Percentiles rank a stretch among this genome's conserved stretches.
Evolutionary conservation across 2,797 vertebrate species (phyloP).

Genomic region (Intellagama lesueurii): DNA sequence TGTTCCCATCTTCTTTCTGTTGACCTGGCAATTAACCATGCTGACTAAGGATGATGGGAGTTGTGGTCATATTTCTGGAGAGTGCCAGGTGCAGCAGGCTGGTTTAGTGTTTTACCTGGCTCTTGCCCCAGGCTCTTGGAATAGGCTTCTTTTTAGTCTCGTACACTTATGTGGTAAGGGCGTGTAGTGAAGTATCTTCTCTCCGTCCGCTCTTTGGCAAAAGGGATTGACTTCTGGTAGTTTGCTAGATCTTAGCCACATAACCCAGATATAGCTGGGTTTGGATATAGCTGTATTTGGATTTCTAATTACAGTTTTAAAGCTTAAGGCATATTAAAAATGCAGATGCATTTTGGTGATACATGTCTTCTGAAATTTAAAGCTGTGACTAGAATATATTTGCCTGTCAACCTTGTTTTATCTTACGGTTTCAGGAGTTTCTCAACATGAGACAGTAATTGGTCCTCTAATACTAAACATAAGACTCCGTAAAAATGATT

Average conservation of each 20-base stretch:
- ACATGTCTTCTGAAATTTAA: neutral
- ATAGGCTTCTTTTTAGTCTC: neutral
- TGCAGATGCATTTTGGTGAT: neutral
- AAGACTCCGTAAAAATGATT: neutral
- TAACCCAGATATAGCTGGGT: too few relatives aligned
- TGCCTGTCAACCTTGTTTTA: slow-evolving; percentile 2
- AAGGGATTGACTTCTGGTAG: neutral
- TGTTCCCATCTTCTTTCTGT: neutral
- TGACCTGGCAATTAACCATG: too few relatives aligned
- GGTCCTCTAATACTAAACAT: neutral
- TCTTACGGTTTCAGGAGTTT: neutral
- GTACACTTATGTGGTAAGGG: neutral
- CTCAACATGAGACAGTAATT: neutral
- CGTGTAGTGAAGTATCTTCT: neutral
- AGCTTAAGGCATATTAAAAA: neutral
- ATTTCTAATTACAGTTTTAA: neutral
- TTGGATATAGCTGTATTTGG: too few relatives aligned
- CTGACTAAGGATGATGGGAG: neutral
- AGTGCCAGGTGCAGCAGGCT: neutral
- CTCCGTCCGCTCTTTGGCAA: neutral
- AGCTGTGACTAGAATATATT: slow-evolving; percentile 3
- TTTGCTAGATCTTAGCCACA: too few relatives aligned
- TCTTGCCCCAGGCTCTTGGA: neutral
- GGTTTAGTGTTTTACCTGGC: neutral
- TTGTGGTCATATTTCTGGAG: neutral